phyloP scores from a whole-genome alignment of 2,113 vertebrate genomes.

The Eurypyga helias region DNA sequence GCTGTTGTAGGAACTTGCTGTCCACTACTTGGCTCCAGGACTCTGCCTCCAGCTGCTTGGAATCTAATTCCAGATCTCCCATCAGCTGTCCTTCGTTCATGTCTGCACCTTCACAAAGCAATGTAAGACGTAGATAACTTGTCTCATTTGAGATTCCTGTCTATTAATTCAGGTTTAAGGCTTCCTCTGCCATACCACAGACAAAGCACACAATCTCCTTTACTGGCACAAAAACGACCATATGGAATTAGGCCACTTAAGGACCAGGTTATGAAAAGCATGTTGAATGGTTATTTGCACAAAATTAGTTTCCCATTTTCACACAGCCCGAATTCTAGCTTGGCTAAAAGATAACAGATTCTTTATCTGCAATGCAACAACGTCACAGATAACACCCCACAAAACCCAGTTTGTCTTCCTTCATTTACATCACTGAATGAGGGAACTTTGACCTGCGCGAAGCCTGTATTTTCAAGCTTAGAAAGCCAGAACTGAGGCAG shows the following conservation, averaged over 20 bases:
- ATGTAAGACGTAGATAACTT: background rate
- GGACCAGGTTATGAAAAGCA: background rate
- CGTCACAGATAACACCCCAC: background rate
- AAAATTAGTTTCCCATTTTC: background rate
- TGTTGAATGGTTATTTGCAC: background rate
- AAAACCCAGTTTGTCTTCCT: background rate
- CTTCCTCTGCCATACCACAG: background rate
- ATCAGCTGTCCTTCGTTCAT: conserved; percentile 96
- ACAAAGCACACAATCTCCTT: background rate
- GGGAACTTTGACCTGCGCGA: background rate
- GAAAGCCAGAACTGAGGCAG: background rate
- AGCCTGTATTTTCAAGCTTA: background rate
- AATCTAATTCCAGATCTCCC: conserved; percentile 92
- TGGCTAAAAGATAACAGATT: background rate
- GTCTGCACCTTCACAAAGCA: conserved; percentile 85
- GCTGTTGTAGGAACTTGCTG: conserved; percentile 86
- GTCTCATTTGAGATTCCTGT: background rate
- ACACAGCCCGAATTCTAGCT: background rate
- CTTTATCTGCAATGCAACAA: background rate
- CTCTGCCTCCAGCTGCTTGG: conserved; percentile 90
- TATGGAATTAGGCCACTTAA: background rate
- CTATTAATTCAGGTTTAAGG: background rate
- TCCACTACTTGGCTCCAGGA: conserved; percentile 95
- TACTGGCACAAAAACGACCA: background rate
- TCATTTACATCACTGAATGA: background rate